These are phyloP conservation scores for Stegostoma tigrinum DNA, from an alignment of 2,113 vertebrate genomes.

Conservation along the genomic window DNA sequence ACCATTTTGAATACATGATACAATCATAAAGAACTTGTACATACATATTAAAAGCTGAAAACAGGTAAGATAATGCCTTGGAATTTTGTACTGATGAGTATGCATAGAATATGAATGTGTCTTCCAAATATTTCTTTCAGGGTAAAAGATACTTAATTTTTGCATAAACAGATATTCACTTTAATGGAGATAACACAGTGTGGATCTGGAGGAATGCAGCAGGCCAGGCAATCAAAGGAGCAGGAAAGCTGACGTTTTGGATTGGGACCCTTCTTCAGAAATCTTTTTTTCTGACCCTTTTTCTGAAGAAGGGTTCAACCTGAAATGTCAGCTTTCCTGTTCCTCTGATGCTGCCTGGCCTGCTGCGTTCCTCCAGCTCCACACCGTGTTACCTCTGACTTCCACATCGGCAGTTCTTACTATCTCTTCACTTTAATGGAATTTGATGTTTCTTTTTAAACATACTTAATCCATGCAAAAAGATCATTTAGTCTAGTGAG, in stretches of 20 bases:
- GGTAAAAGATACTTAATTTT: background rate
- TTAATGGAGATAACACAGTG: background rate
- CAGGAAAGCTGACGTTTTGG: no score
- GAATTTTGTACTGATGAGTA: background rate
- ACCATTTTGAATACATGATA: background rate
- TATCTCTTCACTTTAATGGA: background rate
- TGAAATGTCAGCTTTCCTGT: no score
- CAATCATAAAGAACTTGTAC: background rate
- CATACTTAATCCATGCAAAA: background rate
- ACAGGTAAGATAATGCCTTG: background rate
- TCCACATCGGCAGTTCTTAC: no score
- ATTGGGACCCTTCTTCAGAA: no score
- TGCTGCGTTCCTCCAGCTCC: no score
- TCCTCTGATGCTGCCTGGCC: no score
- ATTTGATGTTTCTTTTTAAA: conserved; percentile 21
- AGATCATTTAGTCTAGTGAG: background rate
- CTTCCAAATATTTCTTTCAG: background rate
- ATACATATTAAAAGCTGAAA: background rate
- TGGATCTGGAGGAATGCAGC: no score
- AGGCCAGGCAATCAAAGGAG: no score
- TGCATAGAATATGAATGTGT: background rate
- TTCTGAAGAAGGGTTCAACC: no score
- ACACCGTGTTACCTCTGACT: no score
- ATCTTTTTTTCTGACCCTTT: no score
- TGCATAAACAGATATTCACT: background rate